Conservation (phyloP, 1,140 invertebrate species). For the Drosophila arizonae region DNA sequence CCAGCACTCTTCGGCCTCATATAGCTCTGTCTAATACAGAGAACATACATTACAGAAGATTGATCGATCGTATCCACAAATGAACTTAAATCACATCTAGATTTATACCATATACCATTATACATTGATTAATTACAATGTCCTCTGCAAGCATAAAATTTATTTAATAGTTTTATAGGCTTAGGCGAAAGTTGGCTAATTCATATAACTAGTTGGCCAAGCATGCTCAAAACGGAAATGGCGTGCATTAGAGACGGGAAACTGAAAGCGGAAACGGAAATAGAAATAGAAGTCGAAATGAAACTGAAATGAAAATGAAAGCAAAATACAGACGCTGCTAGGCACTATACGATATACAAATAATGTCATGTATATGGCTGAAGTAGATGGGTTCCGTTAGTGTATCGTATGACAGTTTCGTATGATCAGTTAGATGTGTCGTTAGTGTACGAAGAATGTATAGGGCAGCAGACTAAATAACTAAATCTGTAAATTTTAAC, state of each 20-base stretch:
- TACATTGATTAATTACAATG: not conserved
- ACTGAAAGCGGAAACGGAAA: constrained; percentile 40
- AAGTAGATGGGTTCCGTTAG: constrained; percentile 11
- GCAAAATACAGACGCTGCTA: constrained; percentile 21
- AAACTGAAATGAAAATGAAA: constrained; percentile 19
- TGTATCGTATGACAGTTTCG: constrained; percentile 36
- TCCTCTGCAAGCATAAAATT: not conserved
- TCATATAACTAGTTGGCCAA: constrained; percentile 18
- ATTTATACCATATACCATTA: too few species aligned
- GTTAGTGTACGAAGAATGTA: constrained; percentile 14
- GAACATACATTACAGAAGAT: too few species aligned
- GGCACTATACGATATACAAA: constrained; percentile 7
- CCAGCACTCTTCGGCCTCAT: too few species aligned
- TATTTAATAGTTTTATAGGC: too few species aligned
- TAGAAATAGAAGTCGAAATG: constrained; percentile 48
- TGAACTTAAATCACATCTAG: too few species aligned
- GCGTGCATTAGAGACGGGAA: constrained; percentile 21
- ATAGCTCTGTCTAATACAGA: too few species aligned
- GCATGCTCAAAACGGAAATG: constrained; percentile 35
- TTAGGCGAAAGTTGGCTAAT: constrained; percentile 3
- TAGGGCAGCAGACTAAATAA: constrained; percentile 31
- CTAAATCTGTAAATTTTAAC: constrained; percentile 23
- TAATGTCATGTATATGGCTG: constrained; percentile 1
- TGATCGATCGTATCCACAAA: too few species aligned
- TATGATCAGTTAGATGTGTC: constrained; percentile 23